These are phyloP conservation scores for Prietella phreatophila DNA, from an alignment of 2,113 vertebrate species.

Conservation along the genomic window DNA sequence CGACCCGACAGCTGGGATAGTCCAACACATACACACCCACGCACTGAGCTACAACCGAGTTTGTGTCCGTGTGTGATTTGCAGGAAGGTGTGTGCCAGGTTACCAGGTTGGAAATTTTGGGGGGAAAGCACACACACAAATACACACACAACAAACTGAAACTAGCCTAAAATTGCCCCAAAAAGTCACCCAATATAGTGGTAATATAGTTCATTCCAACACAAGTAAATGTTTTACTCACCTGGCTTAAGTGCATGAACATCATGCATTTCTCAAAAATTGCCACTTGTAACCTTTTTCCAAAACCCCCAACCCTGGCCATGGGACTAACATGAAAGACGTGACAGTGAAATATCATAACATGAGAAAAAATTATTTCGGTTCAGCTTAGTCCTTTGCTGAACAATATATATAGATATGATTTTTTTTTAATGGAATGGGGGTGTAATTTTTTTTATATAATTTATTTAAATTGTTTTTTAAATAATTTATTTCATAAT, in stretches of 20 bases:
- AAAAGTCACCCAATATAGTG: background rate
- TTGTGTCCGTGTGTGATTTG: background rate
- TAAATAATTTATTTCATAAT: background rate
- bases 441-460: background rate
- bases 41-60: slow-evolving; percentile 10
- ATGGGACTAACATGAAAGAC: background rate
- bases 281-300: background rate
- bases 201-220: background rate
- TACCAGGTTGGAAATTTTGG: background rate
- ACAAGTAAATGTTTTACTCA: background rate
- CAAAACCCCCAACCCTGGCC: background rate
- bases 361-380: background rate
- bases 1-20: slow-evolving; percentile 56
- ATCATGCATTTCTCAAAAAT: background rate
- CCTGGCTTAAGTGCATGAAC: background rate
- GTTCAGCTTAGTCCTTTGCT: background rate
- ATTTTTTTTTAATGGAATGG: background rate
- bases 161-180: background rate
- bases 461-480: background rate
- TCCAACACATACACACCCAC: slow-evolving; percentile 47
- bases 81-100: background rate
- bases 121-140: background rate
- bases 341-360: background rate
- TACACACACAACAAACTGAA: background rate
- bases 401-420: background rate